phyloP scores from a whole-genome alignment of 2,888 invertebrate species.

The Caenorhabditis sinica region DNA sequence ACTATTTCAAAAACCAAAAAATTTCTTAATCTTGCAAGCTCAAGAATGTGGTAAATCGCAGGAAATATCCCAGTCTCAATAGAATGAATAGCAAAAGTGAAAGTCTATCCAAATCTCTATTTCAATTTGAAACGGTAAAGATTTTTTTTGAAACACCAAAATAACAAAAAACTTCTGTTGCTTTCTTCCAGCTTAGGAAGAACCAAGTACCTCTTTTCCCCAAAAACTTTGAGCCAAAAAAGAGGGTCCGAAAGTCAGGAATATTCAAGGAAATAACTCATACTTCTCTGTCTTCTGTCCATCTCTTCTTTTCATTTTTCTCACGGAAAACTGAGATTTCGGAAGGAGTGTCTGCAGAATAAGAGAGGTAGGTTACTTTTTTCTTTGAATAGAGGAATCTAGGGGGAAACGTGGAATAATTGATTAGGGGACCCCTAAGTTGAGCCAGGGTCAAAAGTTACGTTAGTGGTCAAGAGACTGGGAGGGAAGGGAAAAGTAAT shows the following conservation, averaged over 20 bases:
- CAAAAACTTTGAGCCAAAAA: background rate
- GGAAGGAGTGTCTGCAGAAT: background rate
- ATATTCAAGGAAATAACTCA: background rate
- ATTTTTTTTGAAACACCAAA: no score
- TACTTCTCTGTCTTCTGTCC: background rate
- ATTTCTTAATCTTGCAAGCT: no score
- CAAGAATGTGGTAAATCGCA: no score
- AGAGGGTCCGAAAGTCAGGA: background rate
- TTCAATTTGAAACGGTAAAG: no score
- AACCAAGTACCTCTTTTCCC: background rate
- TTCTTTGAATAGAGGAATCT: background rate
- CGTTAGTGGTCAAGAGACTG: conserved; percentile 1
- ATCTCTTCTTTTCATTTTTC: no score
- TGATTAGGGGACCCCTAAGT: background rate
- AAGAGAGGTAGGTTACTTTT: background rate
- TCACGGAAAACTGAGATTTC: conserved; percentile 13
- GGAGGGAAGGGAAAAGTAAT: background rate
- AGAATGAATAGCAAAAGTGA: no score
- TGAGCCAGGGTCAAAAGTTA: background rate
- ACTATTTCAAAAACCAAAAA: no score
- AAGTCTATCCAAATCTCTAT: no score
- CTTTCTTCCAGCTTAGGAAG: no score
- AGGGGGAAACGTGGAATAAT: background rate
- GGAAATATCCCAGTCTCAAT: no score
- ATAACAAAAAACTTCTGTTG: no score